Evolutionary conservation across 2,888 invertebrate species (phyloP).

Genomic region (Fissipunctia ypsillon): DNA sequence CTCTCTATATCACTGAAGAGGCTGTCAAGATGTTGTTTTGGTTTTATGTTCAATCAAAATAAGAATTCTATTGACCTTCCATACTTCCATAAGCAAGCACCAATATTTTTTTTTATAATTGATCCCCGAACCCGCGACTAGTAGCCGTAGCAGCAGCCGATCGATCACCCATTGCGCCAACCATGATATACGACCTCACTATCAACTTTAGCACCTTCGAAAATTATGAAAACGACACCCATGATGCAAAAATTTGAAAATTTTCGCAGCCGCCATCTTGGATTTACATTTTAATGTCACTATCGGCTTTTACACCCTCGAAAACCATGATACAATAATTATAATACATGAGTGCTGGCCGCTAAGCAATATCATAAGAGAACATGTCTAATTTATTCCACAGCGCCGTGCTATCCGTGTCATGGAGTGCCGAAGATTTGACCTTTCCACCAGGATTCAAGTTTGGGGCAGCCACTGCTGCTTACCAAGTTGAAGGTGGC

Average conservation of each 20-base stretch:
- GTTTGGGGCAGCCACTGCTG: slow-evolving; percentile 80
- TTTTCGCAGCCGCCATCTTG: too few relatives aligned
- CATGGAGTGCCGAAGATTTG: slow-evolving; percentile 38
- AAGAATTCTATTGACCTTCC: background rate
- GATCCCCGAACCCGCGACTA: background rate
- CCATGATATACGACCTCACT: too few relatives aligned
- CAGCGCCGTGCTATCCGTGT: slow-evolving; percentile 37
- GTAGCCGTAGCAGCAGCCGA: background rate
- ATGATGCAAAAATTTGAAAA: too few relatives aligned
- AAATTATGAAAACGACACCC: too few relatives aligned
- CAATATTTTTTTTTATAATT: background rate
- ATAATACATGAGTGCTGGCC: too few relatives aligned
- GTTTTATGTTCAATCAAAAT: background rate
- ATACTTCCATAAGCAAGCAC: background rate
- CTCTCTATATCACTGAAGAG: background rate
- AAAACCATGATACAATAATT: too few relatives aligned
- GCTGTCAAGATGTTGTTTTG: background rate
- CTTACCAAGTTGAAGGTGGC: slow-evolving; percentile 83
- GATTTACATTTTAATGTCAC: too few relatives aligned
- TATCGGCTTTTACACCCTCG: too few relatives aligned
- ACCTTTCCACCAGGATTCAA: slow-evolving; percentile 73
- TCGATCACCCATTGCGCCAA: background rate
- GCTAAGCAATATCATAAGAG: background rate
- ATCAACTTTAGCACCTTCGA: too few relatives aligned
- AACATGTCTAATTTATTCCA: background rate